Percentiles rank a stretch among this genome's conserved stretches.
These are phyloP conservation scores for Psophia crepitans DNA, from an alignment of 2,113 vertebrate genomes.

Conservation along the genomic window DNA sequence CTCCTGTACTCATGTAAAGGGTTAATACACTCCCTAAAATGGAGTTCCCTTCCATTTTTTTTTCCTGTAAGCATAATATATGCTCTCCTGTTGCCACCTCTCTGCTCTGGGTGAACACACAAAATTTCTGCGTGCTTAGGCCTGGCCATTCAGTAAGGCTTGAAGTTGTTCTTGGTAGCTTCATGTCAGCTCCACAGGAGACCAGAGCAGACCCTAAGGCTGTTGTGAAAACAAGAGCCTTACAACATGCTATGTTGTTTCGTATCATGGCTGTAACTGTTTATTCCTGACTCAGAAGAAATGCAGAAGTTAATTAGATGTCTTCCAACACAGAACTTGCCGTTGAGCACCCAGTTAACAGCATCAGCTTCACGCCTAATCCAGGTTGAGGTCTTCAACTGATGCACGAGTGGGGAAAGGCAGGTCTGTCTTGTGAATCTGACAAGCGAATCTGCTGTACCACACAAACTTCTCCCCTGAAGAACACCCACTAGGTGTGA, in stretches of 20 bases:
- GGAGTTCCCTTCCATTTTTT: neutral
- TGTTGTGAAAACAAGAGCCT: neutral
- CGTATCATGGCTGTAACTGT: neutral
- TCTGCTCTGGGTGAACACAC: neutral
- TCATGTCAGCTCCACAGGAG: neutral
- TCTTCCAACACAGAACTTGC: neutral
- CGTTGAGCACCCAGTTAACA: accelerated
- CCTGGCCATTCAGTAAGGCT: neutral
- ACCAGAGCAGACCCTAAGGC: neutral
- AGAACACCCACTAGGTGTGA: neutral
- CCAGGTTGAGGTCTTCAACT: neutral
- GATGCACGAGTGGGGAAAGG: accelerated
- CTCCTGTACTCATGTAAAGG: neutral
- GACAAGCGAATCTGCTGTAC: neutral
- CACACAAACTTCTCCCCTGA: neutral
- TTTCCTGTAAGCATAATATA: neutral
- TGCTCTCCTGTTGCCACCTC: neutral
- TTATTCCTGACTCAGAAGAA: neutral
- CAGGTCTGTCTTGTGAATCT: neutral
- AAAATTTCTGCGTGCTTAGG: neutral
- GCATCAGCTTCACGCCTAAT: neutral
- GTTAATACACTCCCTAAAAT: neutral
- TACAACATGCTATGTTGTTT: neutral
- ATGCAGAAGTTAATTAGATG: neutral
- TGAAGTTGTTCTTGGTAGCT: neutral